Evolutionary conservation across 2,797 vertebrate species (phyloP).

Genomic region (Danio choprae): DNA sequence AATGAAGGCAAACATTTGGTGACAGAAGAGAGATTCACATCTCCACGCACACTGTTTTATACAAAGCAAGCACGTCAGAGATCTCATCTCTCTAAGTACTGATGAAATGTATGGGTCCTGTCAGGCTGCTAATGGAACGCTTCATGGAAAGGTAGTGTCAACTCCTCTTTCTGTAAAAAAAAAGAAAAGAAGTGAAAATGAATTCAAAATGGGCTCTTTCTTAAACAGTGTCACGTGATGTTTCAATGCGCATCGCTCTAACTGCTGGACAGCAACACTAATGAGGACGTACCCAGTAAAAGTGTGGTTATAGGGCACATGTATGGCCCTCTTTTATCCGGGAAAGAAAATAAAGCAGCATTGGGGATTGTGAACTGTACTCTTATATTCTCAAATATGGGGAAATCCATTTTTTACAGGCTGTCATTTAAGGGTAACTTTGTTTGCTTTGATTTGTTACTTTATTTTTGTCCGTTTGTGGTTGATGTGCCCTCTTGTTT

Average conservation of each 20-base stretch:
- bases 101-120: constrained; percentile 31
- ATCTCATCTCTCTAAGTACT: constrained; percentile 29
- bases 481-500: constrained; percentile 70
- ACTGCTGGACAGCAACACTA: constrained; percentile 17
- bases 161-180: constrained; percentile 45
- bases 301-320: constrained; percentile 18
- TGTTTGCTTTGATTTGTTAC: constrained; percentile 64
- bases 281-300: constrained; percentile 10
- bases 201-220: constrained; percentile 47
- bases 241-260: constrained; percentile 16
- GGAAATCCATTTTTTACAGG: constrained; percentile 64
- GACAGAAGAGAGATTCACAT: constrained; percentile 28
- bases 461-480: constrained; percentile 66
- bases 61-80: constrained; percentile 26
- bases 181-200: constrained; percentile 22
- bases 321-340: constrained; percentile 17
- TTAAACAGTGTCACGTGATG: constrained; percentile 39
- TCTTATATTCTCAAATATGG: constrained; percentile 52
- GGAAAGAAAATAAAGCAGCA: constrained; percentile 24
- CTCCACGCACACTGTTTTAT: constrained; percentile 32
- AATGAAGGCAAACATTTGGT: constrained; percentile 32
- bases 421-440: constrained; percentile 63
- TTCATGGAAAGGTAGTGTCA: constrained; percentile 37
- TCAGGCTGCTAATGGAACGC: constrained; percentile 40
- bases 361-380: constrained; percentile 37